phyloP scores from a whole-genome alignment of 1,140 invertebrate genomes.

The Neodiprion virginianus region DNA sequence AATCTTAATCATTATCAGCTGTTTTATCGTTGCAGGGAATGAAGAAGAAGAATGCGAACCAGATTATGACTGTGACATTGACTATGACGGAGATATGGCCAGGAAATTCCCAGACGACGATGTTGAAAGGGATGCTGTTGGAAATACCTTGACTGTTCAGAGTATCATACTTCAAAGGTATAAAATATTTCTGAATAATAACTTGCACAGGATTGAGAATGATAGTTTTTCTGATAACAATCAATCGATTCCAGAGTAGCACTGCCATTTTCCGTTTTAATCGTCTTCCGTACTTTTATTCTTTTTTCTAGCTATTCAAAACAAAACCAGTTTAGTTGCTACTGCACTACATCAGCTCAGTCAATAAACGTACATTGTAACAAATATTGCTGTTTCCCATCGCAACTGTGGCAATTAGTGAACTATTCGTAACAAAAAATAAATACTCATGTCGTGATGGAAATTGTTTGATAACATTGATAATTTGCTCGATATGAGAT shows the following conservation, averaged over 20 bases:
- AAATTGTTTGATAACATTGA: not conserved
- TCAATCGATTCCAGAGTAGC: no score
- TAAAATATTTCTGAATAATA: not conserved
- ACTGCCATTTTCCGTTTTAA: no score
- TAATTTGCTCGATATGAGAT: not conserved
- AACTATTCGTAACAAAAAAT: no score
- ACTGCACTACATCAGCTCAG: not conserved
- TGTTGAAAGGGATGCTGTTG: constrained; percentile 60
- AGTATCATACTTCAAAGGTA: constrained; percentile 78
- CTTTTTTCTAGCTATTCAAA: not conserved
- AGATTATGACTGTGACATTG: constrained; percentile 62
- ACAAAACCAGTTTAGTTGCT: not conserved
- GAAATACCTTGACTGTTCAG: constrained; percentile 68
- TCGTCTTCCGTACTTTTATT: no score
- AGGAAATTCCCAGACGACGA: constrained; percentile 59
- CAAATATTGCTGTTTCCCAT: not conserved
- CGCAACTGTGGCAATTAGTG: no score
- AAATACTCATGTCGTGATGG: not conserved
- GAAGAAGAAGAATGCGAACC: constrained; percentile 59
- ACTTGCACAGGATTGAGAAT: no score
- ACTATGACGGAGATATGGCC: constrained; percentile 53
- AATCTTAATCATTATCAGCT: constrained; percentile 37
- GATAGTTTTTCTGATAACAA: no score
- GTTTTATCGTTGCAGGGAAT: constrained; percentile 49
- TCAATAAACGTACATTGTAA: not conserved